Percentiles rank a stretch among this genome's conserved stretches.
Conservation (phyloP, 2,113 vertebrate species). For the Rallus limicola region DNA sequence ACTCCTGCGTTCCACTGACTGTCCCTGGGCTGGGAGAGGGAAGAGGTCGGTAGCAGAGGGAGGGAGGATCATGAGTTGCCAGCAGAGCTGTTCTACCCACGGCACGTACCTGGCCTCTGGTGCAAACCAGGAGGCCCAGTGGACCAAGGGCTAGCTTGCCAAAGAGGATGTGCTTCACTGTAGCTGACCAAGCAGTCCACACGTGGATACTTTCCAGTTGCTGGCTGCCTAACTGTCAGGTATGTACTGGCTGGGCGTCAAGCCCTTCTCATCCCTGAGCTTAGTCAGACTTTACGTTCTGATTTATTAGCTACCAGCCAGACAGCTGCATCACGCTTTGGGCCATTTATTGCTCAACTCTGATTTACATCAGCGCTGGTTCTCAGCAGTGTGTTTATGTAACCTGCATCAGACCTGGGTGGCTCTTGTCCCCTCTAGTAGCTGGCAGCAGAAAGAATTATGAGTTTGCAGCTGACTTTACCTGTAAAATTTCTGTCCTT, state of each 20-base stretch:
- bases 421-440: background rate
- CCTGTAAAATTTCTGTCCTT: background rate
- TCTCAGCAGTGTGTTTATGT: background rate
- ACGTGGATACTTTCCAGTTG: background rate
- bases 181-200: background rate
- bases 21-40: background rate
- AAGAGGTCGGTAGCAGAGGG: background rate
- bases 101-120: background rate
- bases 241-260: background rate
- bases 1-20: background rate
- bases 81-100: background rate
- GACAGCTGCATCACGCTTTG: background rate
- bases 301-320: background rate
- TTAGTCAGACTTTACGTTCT: background rate
- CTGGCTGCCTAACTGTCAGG: background rate
- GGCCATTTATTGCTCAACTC: background rate
- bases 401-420: background rate
- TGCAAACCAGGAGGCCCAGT: background rate
- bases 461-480: background rate
- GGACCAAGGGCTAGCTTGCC: rapidly evolving
- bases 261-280: background rate
- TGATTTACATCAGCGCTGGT: background rate
- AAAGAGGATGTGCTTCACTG: background rate
- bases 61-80: background rate
- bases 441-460: background rate